phyloP scores from a whole-genome alignment of 2,113 vertebrate genomes.

The Coryphaenoides rupestris region DNA sequence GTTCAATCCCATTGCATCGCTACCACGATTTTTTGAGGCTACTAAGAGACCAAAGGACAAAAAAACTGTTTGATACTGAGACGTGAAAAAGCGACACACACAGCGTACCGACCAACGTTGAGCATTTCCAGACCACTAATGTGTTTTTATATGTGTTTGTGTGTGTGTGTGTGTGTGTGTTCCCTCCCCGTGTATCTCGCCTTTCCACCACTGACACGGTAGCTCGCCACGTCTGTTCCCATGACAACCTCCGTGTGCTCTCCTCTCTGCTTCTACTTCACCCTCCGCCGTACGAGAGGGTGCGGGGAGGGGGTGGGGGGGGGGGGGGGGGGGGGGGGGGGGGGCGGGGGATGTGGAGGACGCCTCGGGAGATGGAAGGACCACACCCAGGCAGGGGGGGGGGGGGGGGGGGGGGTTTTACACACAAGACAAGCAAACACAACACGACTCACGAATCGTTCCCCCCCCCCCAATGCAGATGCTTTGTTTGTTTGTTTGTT shows the following conservation, averaged over 20 bases:
- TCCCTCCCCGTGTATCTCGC: conserved; percentile 42
- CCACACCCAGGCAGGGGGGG: not conserved
- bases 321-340: too few relatives aligned
- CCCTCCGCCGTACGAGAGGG: not conserved
- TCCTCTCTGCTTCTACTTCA: conserved; percentile 22
- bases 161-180: conserved; percentile 24
- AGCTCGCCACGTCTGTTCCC: conserved; percentile 65
- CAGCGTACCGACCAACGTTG: not conserved
- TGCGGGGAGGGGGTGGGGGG: too few relatives aligned
- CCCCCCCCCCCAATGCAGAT: too few relatives aligned
- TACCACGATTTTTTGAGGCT: too few relatives aligned
- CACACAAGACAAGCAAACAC: conserved; percentile 35
- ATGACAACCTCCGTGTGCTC: conserved; percentile 65
- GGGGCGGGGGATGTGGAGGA: conserved; percentile 27
- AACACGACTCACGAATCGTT: conserved; percentile 9
- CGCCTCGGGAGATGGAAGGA: not conserved
- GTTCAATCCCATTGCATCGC: too few relatives aligned
- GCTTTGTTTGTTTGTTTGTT: too few relatives aligned
- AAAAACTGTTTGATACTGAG: not conserved
- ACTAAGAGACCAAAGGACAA: too few relatives aligned
- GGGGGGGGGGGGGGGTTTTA: not conserved
- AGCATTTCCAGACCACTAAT: not conserved
- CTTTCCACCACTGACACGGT: conserved; percentile 43
- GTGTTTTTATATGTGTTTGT: conserved; percentile 11
- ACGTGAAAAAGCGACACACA: not conserved